Evolutionary conservation across 2,113 vertebrate genomes (phyloP), one percentile per base, ranked within the genome.

Genomic region (Pachycephala philippinensis): DNA sequence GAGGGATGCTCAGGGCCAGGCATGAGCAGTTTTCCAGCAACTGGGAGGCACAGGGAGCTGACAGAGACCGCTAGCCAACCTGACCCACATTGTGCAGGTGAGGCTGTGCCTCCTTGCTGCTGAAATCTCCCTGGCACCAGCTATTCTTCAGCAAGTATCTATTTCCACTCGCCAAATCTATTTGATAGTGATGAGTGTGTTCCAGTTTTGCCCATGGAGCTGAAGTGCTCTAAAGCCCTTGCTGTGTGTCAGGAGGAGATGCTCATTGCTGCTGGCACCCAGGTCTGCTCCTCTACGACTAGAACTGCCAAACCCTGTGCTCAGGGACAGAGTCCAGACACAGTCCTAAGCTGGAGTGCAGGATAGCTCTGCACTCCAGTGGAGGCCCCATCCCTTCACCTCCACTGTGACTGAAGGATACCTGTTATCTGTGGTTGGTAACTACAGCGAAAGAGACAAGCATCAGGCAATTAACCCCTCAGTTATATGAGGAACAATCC

Each of bases 21-120:
- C 8, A 9, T 0, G 0, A 79, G 42, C 27, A 64, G 95, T 97
- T 97, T 97, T 97, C 95, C 87, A 91, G 97, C 82, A 98, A 97
- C 96, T 6, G 9, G 77, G 59, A 97, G 81, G 60, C 80, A 97
- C 84, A 91, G 35, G 59, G 26, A 87, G 31, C 31, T 0, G 0
- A 13, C 1, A 3, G 18, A 56, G 37, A 79, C 44, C 39, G 60
- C 5, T 23, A 53, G 26, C 15, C 64, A 77, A 27, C 49, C 59
- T 23, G 21, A 91, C 26, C 45, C 39, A 71, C 69, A 56, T 3
- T 6, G 47, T 35, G n/a, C 45, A 69, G 81, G 72, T 83, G 64
- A 96, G 77, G 83, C 66, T 6, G 12, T 83, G 64, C 14, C 53
- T 68, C 54, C 68, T 87, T 15, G 4, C 49, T 82, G 84, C 49